Percentiles rank a stretch among this genome's conserved stretches.
These are phyloP conservation scores for Orius laevigatus DNA, from an alignment of 1,140 invertebrate genomes.

Conservation along the genomic window DNA sequence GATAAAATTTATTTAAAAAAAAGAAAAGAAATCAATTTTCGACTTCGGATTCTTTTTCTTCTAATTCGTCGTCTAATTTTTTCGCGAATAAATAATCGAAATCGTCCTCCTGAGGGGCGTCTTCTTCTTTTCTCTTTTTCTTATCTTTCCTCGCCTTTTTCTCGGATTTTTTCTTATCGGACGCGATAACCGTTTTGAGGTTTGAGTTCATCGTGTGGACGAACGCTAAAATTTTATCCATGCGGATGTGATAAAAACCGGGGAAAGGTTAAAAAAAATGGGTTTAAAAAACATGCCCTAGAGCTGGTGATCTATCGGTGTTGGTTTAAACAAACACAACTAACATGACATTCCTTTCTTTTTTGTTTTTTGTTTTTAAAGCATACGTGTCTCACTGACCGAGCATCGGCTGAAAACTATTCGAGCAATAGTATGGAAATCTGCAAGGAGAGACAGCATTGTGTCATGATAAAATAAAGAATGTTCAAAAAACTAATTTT, in stretches of 20 bases:
- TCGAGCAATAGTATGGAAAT: slow-evolving; percentile 54
- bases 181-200: too few relatives aligned
- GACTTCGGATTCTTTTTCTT: too few relatives aligned
- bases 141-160: too few relatives aligned
- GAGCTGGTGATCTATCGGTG: slow-evolving; percentile 14
- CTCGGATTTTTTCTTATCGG: too few relatives aligned
- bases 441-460: slow-evolving; percentile 39
- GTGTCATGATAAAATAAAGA: slow-evolving; percentile 12
- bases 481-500: slow-evolving; percentile 16
- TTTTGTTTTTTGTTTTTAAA: slow-evolving; percentile 4
- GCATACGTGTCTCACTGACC: slow-evolving; percentile 20
- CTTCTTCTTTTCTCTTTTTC: too few relatives aligned
- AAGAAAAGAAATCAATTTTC: too few relatives aligned
- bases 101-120: too few relatives aligned
- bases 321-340: slow-evolving; percentile 15
- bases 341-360: slow-evolving; percentile 14
- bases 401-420: slow-evolving; percentile 37
- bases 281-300: slow-evolving; percentile 10
- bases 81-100: too few relatives aligned
- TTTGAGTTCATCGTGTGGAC: too few relatives aligned
- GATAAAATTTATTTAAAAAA: too few relatives aligned
- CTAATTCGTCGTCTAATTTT: too few relatives aligned
- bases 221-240: too few relatives aligned
- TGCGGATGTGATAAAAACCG: background rate
- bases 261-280: background rate